Evolutionary conservation across 2,113 vertebrate species (phyloP).

Genomic region (Istiophorus platypterus): DNA sequence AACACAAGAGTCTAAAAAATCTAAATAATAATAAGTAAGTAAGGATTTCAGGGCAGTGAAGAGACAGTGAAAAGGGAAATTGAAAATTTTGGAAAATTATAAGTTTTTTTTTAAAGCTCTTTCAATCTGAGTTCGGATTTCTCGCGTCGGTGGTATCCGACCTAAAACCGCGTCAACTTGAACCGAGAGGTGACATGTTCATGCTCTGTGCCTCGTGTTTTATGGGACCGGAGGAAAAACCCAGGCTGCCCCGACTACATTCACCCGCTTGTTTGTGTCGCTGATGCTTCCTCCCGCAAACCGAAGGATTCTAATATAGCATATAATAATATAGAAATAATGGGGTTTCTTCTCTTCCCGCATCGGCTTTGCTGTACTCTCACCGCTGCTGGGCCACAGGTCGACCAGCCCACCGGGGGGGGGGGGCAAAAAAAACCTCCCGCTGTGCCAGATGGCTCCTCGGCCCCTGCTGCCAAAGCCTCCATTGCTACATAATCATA

Average conservation of each 20-base stretch:
- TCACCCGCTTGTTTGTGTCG: conserved; percentile 9
- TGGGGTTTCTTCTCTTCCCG: not conserved
- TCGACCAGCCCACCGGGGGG: conserved; percentile 62
- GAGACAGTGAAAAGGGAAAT: not conserved
- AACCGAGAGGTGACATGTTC: not conserved
- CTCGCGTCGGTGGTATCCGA: not conserved
- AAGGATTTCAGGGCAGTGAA: not conserved
- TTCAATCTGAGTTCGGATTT: not conserved
- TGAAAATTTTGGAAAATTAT: not conserved
- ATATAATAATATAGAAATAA: too few species aligned
- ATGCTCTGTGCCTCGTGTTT: not conserved
- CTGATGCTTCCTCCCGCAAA: conserved; percentile 9
- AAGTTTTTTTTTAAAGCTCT: not conserved
- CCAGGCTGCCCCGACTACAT: not conserved
- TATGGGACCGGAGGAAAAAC: not conserved
- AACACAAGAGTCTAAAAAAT: conserved; percentile 13
- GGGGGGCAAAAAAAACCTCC: conserved; percentile 39
- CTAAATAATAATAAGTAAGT: conserved; percentile 30
- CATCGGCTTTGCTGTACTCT: conserved; percentile 11
- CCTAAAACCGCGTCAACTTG: not conserved
- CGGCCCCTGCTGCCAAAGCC: conserved; percentile 54
- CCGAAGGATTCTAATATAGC: conserved; percentile 5
- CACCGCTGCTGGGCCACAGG: conserved; percentile 45
- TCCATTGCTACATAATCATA: conserved; percentile 72
- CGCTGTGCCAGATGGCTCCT: conserved; percentile 69